These are phyloP conservation scores for Alethe diademata DNA, from an alignment of 2,113 vertebrate genomes.

Conservation along the genomic window DNA sequence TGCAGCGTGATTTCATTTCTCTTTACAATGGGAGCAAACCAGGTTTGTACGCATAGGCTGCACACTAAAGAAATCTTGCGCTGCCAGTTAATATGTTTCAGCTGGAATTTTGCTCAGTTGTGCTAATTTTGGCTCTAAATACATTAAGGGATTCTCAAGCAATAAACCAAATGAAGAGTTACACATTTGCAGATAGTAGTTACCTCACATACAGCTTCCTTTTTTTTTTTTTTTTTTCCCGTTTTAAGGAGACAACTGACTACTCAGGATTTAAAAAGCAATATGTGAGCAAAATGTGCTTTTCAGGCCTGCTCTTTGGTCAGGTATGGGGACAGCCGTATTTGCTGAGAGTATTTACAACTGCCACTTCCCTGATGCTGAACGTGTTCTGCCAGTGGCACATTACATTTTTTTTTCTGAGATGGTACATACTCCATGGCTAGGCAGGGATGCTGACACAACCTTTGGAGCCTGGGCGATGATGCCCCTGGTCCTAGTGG, in stretches of 20 bases:
- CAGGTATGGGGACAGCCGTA: neutral
- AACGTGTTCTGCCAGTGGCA: neutral
- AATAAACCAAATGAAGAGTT: slow-evolving; percentile 2
- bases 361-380: neutral
- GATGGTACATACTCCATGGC: neutral
- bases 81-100: neutral
- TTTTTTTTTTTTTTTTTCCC: too few species aligned
- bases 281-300: neutral
- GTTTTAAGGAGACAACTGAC: neutral
- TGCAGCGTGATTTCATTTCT: slow-evolving; percentile 80
- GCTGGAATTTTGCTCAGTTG: slow-evolving; percentile 5
- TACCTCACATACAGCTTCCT: neutral
- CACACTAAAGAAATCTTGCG: slow-evolving; percentile 38
- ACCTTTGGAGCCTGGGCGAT: neutral
- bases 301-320: neutral
- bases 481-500: neutral
- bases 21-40: slow-evolving; percentile 69
- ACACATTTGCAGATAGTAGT: neutral
- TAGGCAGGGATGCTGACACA: neutral
- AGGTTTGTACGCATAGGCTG: slow-evolving; percentile 39
- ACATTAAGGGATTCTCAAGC: neutral
- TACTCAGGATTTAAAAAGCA: neutral
- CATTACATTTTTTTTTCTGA: neutral
- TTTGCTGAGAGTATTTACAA: neutral
- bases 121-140: slow-evolving; percentile 34